These are phyloP conservation scores for Dromius quadrimaculatus DNA, from an alignment of 2,888 invertebrate species.

Conservation along the genomic window DNA sequence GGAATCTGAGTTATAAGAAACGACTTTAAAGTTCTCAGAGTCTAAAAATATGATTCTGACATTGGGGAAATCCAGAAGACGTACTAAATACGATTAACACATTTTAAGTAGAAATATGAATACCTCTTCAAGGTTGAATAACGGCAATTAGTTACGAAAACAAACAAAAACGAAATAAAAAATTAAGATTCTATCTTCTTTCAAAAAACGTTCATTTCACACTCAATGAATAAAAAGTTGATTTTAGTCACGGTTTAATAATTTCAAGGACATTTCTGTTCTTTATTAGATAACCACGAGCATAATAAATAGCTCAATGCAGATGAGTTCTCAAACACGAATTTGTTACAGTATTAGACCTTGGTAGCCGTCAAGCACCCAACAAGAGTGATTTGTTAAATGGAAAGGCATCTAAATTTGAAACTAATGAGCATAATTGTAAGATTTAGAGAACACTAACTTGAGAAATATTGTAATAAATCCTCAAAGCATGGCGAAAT, in stretches of 20 bases:
- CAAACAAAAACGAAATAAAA: slow-evolving; percentile 15
- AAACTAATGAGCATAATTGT: slow-evolving; percentile 30
- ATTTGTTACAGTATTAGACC: slow-evolving; percentile 35
- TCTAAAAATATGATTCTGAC: too few relatives aligned
- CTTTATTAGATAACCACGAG: slow-evolving; percentile 17
- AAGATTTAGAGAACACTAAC: slow-evolving; percentile 19
- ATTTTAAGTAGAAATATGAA: too few relatives aligned
- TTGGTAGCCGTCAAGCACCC: slow-evolving; percentile 13
- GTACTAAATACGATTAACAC: too few relatives aligned
- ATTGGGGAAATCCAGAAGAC: too few relatives aligned
- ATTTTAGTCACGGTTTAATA: slow-evolving; percentile 39
- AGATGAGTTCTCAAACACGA: slow-evolving; percentile 35
- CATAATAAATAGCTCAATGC: slow-evolving; percentile 34
- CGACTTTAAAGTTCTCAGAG: too few relatives aligned
- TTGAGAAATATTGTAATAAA: too few relatives aligned
- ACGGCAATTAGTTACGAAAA: not conserved
- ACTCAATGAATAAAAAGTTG: slow-evolving; percentile 27
- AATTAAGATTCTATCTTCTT: slow-evolving; percentile 7
- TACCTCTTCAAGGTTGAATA: slow-evolving; percentile 9
- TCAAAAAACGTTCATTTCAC: slow-evolving; percentile 10
- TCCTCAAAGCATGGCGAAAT: too few relatives aligned
- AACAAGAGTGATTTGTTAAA: not conserved
- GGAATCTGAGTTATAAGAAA: too few relatives aligned
- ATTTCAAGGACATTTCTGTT: slow-evolving; percentile 25
- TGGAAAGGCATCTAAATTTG: not conserved